A percentile compares a stretch with the other conserved stretches of the same genome.
Conservation (phyloP, 2,888 invertebrate species). For the Aphodius sticticus region DNA sequence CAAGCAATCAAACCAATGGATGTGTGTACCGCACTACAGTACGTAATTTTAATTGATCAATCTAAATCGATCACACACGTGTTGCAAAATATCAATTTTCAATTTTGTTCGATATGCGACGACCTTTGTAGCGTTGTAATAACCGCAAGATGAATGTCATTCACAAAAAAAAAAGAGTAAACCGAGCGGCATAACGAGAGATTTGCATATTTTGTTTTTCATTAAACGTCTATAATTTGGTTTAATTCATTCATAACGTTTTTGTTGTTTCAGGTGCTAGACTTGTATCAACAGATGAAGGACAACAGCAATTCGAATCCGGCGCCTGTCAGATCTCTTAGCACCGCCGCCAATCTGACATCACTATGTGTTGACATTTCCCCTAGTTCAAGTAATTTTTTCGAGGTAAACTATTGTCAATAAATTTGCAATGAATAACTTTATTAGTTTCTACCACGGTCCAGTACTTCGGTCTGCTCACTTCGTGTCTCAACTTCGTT, state of each 20-base stretch:
- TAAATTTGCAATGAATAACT: no score
- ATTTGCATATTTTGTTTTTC: not conserved
- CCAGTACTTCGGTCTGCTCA: no score
- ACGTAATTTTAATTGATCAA: not conserved
- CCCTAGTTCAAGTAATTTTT: slow-evolving; percentile 87
- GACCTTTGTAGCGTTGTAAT: not conserved
- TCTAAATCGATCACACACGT: not conserved
- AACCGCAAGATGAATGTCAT: not conserved
- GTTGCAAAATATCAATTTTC: not conserved
- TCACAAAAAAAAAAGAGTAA: not conserved
- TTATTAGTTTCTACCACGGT: no score
- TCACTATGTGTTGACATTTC: slow-evolving; percentile 81
- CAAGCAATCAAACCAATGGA: not conserved
- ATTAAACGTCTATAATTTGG: not conserved
- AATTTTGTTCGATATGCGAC: not conserved
- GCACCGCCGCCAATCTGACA: slow-evolving; percentile 70
- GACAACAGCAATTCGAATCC: slow-evolving; percentile 64
- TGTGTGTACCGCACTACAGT: not conserved
- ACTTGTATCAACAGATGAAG: slow-evolving; percentile 76
- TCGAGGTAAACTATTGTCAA: slow-evolving; percentile 69
- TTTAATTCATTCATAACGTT: slow-evolving; percentile 6
- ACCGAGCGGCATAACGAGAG: not conserved
- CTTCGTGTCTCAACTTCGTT: no score
- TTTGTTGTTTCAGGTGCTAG: slow-evolving; percentile 68
- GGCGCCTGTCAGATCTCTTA: slow-evolving; percentile 58